Conservation (phyloP, 2,797 vertebrate species). For the Gambusia yucatana region DNA sequence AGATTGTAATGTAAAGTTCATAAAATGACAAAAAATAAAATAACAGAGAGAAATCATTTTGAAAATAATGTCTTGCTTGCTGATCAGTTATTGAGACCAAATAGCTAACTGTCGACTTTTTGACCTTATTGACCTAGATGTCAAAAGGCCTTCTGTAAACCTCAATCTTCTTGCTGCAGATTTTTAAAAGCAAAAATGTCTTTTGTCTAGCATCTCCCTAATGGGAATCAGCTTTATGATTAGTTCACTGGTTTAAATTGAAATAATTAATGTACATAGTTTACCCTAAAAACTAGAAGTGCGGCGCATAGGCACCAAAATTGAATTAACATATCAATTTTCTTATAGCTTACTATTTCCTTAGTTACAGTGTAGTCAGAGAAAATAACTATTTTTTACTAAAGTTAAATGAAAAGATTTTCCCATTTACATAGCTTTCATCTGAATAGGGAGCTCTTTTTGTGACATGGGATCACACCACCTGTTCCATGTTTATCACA, state of each 20-base stretch:
- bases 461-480: too few relatives aligned
- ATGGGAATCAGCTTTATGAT: not conserved
- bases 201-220: not conserved
- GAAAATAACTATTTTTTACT: not conserved
- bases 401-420: not conserved
- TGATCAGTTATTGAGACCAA: slow-evolving; percentile 1
- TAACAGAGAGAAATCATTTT: not conserved
- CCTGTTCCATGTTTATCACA: not conserved
- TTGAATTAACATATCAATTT: not conserved
- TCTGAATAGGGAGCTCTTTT: not conserved
- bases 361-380: not conserved
- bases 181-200: not conserved
- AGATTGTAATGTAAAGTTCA: not conserved
- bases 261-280: not conserved
- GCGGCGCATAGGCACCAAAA: too few relatives aligned
- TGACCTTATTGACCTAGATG: not conserved
- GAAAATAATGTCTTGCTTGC: not conserved
- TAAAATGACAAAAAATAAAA: not conserved
- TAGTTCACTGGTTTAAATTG: not conserved
- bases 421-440: not conserved
- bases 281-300: not conserved
- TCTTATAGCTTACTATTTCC: not conserved
- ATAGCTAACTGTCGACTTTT: not conserved
- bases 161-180: not conserved
- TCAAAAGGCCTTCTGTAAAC: not conserved